These are phyloP conservation scores for Sebastolobus alascanus DNA, from an alignment of 2,797 vertebrate genomes.

Conservation along the genomic window DNA sequence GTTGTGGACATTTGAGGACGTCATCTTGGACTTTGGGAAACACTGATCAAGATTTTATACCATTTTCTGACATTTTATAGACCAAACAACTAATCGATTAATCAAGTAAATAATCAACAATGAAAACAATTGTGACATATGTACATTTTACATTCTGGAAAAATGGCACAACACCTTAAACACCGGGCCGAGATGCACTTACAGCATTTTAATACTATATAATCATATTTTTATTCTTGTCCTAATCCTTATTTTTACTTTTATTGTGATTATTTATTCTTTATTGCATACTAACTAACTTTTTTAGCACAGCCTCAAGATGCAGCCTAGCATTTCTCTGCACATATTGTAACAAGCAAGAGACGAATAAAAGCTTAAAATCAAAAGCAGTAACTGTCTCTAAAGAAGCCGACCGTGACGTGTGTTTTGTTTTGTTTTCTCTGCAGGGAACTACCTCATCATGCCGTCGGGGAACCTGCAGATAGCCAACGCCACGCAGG, in stretches of 20 bases:
- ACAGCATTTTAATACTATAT: background rate
- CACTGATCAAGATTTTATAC: too few relatives aligned
- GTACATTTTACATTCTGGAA: background rate
- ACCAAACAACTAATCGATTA: too few relatives aligned
- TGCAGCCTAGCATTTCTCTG: background rate
- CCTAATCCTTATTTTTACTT: background rate
- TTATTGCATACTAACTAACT: background rate
- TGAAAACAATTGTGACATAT: too few relatives aligned
- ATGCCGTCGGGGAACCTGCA: constrained; percentile 99
- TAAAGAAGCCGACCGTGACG: background rate
- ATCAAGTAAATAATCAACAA: too few relatives aligned
- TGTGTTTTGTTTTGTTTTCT: constrained; percentile 6
- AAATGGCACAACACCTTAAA: background rate
- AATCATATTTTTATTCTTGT: background rate
- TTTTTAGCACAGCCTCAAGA: background rate
- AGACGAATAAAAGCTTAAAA: background rate
- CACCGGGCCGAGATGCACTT: background rate
- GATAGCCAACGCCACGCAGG: constrained; percentile 95
- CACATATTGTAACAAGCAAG: background rate
- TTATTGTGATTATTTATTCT: background rate
- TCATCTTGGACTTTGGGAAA: too few relatives aligned
- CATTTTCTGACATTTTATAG: too few relatives aligned
- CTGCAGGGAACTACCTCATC: constrained; percentile 96
- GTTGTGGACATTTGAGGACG: too few relatives aligned
- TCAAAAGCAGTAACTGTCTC: background rate